phyloP scores from a whole-genome alignment of 2,113 vertebrate genomes.

The Takifugu bimaculatus region DNA sequence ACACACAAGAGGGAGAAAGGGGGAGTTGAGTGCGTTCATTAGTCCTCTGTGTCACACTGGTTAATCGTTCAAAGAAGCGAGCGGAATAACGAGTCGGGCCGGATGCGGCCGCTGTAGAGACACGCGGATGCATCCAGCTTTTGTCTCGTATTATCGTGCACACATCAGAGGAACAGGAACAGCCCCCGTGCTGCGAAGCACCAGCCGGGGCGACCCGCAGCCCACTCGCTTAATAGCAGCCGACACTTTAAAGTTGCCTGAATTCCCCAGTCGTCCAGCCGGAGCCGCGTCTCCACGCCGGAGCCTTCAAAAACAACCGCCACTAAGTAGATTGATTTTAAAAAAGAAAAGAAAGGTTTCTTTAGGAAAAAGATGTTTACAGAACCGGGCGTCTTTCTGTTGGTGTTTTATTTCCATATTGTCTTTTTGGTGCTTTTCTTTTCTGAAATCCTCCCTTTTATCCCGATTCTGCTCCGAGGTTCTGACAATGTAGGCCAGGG shows the following conservation, averaged over 20 bases:
- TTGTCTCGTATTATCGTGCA: constrained; percentile 30
- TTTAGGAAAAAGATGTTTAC: not conserved
- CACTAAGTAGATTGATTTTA: no score
- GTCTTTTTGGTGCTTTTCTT: not conserved
- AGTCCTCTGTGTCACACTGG: constrained; percentile 58
- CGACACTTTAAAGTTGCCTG: not conserved
- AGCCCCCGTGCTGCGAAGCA: not conserved
- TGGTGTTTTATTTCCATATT: not conserved
- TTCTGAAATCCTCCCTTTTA: not conserved
- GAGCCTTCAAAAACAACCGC: constrained; percentile 1
- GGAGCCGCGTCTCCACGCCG: not conserved
- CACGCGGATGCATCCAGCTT: constrained; percentile 36
- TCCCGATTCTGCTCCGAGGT: constrained; percentile 10
- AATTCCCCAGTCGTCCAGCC: not conserved
- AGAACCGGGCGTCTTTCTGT: not conserved
- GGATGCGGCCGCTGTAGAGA: constrained; percentile 36
- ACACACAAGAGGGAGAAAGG: constrained; percentile 27
- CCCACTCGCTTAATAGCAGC: no score
- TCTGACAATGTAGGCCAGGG: constrained; percentile 10
- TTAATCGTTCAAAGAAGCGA: constrained; percentile 65
- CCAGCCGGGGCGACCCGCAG: no score
- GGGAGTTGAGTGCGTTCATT: constrained; percentile 52
- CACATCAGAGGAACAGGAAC: constrained; percentile 25
- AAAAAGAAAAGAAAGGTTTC: not conserved
- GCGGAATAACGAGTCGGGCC: constrained; percentile 46